These are phyloP conservation scores for Monodelphis domestica DNA, from an alignment of 2,797 vertebrate genomes.

Conservation along the genomic window DNA sequence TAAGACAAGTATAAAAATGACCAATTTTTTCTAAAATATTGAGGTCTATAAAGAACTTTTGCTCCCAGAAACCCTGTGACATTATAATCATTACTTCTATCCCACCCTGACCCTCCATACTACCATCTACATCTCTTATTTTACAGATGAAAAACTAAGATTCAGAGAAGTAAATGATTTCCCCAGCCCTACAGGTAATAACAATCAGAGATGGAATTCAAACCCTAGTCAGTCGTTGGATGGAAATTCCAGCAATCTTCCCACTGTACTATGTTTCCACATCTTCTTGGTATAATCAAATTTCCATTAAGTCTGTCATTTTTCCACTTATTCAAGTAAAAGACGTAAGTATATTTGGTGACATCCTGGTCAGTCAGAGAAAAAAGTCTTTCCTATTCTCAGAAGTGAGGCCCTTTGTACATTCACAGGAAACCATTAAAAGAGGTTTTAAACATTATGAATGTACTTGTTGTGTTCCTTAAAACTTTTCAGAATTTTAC, in stretches of 20 bases:
- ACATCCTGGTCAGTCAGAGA: background rate
- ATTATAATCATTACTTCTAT: background rate
- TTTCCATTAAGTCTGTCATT: background rate
- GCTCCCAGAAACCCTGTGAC: background rate
- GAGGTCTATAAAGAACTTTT: background rate
- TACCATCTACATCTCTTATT: background rate
- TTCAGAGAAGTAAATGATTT: background rate
- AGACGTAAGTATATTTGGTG: background rate
- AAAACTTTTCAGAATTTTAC: background rate
- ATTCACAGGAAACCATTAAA: background rate
- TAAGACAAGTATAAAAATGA: background rate
- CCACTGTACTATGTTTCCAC: background rate
- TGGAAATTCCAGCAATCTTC: background rate
- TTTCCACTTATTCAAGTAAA: background rate
- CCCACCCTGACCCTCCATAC: background rate
- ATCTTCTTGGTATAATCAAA: background rate
- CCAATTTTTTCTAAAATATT: background rate
- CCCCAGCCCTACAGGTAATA: background rate
- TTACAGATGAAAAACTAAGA: background rate
- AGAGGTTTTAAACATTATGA: background rate
- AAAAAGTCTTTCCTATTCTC: background rate
- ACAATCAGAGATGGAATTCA: background rate
- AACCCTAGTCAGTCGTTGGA: too few relatives aligned
- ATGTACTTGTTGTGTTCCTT: background rate
- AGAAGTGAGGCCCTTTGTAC: background rate